Percentiles rank a stretch among this genome's conserved stretches.
These are phyloP conservation scores for Platysternon megacephalum DNA, from an alignment of 2,113 vertebrate species.

Conservation along the genomic window DNA sequence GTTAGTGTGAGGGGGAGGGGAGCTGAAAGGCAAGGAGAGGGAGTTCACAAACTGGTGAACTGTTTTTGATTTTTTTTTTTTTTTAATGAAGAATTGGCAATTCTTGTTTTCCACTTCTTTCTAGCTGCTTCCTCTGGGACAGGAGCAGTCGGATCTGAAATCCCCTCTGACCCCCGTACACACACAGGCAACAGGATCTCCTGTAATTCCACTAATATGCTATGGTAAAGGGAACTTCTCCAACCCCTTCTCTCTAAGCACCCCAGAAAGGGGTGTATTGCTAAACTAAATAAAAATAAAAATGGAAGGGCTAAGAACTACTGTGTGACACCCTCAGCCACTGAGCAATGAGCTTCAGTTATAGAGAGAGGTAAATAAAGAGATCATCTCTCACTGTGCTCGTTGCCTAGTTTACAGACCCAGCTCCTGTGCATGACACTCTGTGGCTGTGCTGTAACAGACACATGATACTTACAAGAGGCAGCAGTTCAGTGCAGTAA, in stretches of 20 bases:
- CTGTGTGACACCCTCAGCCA: neutral
- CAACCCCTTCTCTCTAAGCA: neutral
- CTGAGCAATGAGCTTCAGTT: neutral
- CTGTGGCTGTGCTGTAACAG: neutral
- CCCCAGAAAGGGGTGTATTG: neutral
- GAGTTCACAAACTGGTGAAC: neutral
- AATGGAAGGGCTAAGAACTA: neutral
- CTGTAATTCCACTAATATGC: neutral
- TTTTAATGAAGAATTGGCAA: neutral
- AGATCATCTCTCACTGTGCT: neutral
- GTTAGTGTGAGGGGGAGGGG: slow-evolving; percentile 78
- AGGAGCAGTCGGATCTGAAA: neutral
- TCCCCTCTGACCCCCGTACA: neutral
- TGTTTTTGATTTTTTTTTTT: neutral
- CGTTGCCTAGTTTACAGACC: neutral
- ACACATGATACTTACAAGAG: neutral
- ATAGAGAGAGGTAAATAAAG: neutral
- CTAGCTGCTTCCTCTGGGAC: neutral
- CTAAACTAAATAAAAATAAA: neutral
- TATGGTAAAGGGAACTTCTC: neutral
- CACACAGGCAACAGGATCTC: neutral
- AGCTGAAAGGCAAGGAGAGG: neutral
- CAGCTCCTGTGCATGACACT: neutral
- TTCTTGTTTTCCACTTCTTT: neutral
- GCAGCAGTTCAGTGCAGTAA: neutral